phyloP scores from a whole-genome alignment of 1,140 invertebrate species.

The Popillia japonica region DNA sequence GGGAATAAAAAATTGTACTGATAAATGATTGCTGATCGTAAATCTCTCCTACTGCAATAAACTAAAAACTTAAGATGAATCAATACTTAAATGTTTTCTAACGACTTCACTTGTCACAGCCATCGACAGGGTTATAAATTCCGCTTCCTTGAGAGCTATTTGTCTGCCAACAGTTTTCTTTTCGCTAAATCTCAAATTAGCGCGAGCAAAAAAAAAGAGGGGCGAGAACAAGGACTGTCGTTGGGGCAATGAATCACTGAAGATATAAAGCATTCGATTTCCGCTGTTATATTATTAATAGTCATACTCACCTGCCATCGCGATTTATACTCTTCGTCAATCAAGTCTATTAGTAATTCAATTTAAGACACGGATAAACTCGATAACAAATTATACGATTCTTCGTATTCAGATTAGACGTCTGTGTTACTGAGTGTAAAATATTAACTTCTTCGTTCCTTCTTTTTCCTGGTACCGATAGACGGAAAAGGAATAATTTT shows the following conservation, averaged over 20 bases:
- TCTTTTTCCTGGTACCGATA: not conserved
- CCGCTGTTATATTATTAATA: conserved; percentile 28
- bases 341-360: not conserved
- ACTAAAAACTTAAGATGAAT: conserved; percentile 29
- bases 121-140: conserved; percentile 27
- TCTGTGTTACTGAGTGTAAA: not conserved
- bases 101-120: conserved; percentile 26
- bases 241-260: not conserved
- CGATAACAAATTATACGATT: conserved; percentile 2
- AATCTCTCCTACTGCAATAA: conserved; percentile 14
- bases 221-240: not conserved
- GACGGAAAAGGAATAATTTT: not conserved
- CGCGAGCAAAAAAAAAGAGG: not conserved
- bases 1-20: not conserved
- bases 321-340: not conserved
- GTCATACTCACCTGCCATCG: not conserved
- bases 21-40: conserved; percentile 20
- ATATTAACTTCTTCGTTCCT: not conserved
- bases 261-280: not conserved
- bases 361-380: not conserved
- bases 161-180: conserved; percentile 34
- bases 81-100: conserved; percentile 31
- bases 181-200: conserved; percentile 29
- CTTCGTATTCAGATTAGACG: not conserved
- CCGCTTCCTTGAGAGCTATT: conserved; percentile 7